phyloP scores from a whole-genome alignment of 2,113 vertebrate genomes.

The Lophotis ruficrista region DNA sequence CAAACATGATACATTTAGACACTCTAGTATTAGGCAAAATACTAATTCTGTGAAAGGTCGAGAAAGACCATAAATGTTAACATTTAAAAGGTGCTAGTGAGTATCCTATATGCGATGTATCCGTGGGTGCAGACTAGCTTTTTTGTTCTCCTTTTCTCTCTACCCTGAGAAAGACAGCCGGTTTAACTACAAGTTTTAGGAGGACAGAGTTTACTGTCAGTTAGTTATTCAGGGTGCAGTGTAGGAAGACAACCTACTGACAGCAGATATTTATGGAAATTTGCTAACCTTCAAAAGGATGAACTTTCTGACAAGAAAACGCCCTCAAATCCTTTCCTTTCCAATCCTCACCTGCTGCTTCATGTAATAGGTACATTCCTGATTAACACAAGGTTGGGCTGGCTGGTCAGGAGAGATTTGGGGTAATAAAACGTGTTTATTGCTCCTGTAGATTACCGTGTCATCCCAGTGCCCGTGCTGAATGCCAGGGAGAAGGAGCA shows the following conservation, averaged over 20 bases:
- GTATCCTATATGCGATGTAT: not conserved
- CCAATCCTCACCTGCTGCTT: not conserved
- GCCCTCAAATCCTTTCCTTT: not conserved
- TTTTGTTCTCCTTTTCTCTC: not conserved
- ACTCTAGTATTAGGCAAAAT: not conserved
- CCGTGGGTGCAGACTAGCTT: not conserved
- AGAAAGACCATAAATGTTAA: not conserved
- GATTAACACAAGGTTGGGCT: not conserved
- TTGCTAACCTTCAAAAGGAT: not conserved
- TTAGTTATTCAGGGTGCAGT: not conserved
- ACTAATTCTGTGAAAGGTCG: not conserved
- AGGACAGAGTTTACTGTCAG: constrained; percentile 19
- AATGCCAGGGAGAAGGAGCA: not conserved
- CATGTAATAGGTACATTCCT: not conserved
- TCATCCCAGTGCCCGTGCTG: fast-evolving
- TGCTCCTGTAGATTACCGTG: not conserved
- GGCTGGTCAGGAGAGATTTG: not conserved
- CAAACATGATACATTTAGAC: not conserved
- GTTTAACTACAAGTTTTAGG: not conserved
- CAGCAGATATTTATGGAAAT: not conserved
- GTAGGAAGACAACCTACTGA: not conserved
- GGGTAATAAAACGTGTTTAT: not conserved
- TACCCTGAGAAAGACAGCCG: not conserved
- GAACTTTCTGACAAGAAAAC: not conserved
- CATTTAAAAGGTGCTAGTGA: not conserved